A percentile compares a stretch with the other conserved stretches of the same genome.
Conservation (phyloP, 2,113 vertebrate species). For the Oreotrochilus melanogaster region DNA sequence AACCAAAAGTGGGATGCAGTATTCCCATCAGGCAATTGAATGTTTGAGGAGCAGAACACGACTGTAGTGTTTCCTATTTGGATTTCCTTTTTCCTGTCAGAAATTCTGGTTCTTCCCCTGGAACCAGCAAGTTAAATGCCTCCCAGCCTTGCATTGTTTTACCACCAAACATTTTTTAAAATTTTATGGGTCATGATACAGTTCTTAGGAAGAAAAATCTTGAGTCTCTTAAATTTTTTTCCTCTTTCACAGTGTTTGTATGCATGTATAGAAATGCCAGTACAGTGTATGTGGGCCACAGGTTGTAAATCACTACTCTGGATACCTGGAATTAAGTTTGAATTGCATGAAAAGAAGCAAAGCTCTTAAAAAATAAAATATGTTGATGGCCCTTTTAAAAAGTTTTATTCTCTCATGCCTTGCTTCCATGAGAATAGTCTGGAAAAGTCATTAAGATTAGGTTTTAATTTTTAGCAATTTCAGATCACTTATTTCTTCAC, state of each 20-base stretch:
- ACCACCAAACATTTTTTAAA: neutral
- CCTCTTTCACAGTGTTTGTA: neutral
- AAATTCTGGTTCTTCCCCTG: neutral
- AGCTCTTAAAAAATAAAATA: neutral
- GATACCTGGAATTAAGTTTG: neutral
- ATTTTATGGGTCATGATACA: neutral
- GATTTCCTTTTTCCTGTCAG: neutral
- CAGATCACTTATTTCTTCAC: neutral
- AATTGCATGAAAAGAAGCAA: neutral
- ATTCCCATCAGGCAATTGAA: neutral
- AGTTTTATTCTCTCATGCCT: neutral
- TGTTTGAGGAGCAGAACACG: neutral
- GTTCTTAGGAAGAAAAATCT: neutral
- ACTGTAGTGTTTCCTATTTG: neutral
- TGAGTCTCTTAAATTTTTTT: neutral
- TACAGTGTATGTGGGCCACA: neutral
- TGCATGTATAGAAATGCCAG: neutral
- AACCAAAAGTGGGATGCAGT: neutral
- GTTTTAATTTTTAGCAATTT: neutral
- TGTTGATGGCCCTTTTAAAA: neutral
- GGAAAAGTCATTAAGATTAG: neutral
- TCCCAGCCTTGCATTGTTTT: neutral
- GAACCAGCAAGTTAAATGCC: neutral
- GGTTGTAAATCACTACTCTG: neutral
- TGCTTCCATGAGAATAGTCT: neutral